Conservation (phyloP, 2,113 vertebrate genomes). For the Setophaga petechia region DNA sequence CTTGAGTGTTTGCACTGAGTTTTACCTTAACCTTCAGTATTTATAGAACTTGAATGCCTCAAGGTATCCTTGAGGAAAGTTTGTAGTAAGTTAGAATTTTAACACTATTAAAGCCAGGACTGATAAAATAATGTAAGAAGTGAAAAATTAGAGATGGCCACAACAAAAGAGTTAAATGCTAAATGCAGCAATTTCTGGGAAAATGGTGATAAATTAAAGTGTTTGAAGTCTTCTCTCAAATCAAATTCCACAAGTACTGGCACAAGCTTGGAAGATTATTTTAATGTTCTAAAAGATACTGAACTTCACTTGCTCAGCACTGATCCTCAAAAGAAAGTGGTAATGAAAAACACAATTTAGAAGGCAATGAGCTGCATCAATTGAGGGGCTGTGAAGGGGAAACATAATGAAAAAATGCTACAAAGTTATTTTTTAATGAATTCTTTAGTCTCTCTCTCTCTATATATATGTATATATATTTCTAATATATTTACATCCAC, state of each 20-base stretch:
- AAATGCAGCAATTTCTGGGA: background rate
- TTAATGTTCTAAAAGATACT: background rate
- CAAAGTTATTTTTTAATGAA: background rate
- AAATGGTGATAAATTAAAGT: background rate
- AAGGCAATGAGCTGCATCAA: background rate
- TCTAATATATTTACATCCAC: background rate
- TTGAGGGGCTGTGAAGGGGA: background rate
- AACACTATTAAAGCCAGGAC: background rate
- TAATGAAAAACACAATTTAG: background rate
- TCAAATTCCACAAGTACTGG: background rate
- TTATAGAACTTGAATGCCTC: background rate
- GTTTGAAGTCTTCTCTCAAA: background rate
- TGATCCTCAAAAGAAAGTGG: background rate
- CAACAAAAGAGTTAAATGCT: background rate
- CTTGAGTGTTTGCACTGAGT: background rate
- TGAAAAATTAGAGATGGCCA: background rate
- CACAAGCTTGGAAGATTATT: background rate
- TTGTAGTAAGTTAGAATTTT: background rate
- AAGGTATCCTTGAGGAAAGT: background rate
- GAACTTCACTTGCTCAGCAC: background rate
- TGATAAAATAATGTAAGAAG: background rate
- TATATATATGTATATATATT: background rate
- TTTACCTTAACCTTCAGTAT: background rate
- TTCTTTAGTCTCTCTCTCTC: background rate
- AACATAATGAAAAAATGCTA: background rate